phyloP scores from a whole-genome alignment of 2,888 invertebrate genomes.

The Aradus depressus region DNA sequence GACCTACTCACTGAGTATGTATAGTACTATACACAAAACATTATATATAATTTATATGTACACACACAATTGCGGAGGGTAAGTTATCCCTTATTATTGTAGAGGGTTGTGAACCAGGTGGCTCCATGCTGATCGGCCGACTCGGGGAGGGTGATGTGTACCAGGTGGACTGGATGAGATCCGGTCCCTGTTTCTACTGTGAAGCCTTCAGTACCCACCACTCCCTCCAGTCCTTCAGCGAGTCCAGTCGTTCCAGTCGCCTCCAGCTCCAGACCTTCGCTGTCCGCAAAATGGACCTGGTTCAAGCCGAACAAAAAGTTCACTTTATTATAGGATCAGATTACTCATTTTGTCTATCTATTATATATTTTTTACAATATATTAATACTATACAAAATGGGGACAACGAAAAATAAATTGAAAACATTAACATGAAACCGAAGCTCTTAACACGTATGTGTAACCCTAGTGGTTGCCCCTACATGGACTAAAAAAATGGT shows the following conservation, averaged over 20 bases:
- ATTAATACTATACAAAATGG: too few species aligned
- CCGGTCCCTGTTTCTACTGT: slow-evolving; percentile 22
- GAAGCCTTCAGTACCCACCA: slow-evolving; percentile 29
- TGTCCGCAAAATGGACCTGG: slow-evolving; percentile 32
- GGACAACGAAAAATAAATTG: neutral
- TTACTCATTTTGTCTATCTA: too few species aligned
- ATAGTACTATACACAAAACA: too few species aligned
- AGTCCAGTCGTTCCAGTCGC: slow-evolving; percentile 27
- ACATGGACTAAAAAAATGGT: too few species aligned
- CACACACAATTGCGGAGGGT: too few species aligned
- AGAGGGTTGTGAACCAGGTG: slow-evolving; percentile 13
- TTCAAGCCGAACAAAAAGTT: neutral
- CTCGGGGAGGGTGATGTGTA: slow-evolving; percentile 34
- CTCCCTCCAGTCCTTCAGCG: slow-evolving; percentile 26
- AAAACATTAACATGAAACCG: neutral
- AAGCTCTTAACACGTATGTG: too few species aligned
- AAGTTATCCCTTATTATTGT: too few species aligned
- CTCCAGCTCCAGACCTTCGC: slow-evolving; percentile 30
- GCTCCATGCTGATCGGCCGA: slow-evolving; percentile 26
- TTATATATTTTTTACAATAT: too few species aligned
- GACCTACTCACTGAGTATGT: too few species aligned
- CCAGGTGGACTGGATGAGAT: slow-evolving; percentile 32
- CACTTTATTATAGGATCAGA: too few species aligned
- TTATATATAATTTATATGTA: too few species aligned
- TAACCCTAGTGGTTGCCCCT: too few species aligned